Evolutionary conservation across 2,888 invertebrate species (phyloP).

Genomic region (Pandemis corylana): DNA sequence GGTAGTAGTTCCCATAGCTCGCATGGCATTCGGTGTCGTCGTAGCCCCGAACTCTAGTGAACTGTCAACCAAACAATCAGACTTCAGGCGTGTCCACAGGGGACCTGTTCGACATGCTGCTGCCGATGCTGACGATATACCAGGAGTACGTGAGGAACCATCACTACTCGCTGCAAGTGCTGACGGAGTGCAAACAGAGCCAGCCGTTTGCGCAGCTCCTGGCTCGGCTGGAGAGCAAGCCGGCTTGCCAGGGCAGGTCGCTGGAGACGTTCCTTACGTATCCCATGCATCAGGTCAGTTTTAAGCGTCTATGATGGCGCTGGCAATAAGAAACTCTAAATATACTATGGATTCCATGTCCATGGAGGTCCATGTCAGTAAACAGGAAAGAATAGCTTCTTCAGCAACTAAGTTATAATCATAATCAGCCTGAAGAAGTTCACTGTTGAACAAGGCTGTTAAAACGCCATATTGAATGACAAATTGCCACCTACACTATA

Average conservation of each 20-base stretch:
- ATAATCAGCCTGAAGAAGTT: too few species aligned
- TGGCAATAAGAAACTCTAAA: too few species aligned
- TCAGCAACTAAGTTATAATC: too few species aligned
- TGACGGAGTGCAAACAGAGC: constrained; percentile 96
- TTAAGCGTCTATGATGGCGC: background rate
- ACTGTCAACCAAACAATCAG: constrained; percentile 40
- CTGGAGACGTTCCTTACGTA: constrained; percentile 96
- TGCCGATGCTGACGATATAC: constrained; percentile 97
- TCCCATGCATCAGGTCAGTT: constrained; percentile 95
- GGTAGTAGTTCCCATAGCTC: constrained; percentile 15
- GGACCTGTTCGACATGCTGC: constrained; percentile 96
- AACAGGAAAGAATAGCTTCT: too few species aligned
- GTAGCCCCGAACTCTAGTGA: constrained; percentile 30
- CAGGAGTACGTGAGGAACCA: constrained; percentile 98
- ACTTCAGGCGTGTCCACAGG: constrained; percentile 83
- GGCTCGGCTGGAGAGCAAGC: constrained; percentile 92
- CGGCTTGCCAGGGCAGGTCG: constrained; percentile 93
- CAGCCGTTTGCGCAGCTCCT: constrained; percentile 91
- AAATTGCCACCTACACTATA: too few species aligned
- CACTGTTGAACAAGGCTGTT: too few species aligned
- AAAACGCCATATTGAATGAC: too few species aligned
- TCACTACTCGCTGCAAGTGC: constrained; percentile 95
- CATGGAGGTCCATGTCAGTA: too few species aligned
- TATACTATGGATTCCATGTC: too few species aligned
- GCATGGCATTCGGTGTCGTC: constrained; percentile 42